phyloP scores from a whole-genome alignment of 2,113 vertebrate species.

The Dicaeum eximium region DNA sequence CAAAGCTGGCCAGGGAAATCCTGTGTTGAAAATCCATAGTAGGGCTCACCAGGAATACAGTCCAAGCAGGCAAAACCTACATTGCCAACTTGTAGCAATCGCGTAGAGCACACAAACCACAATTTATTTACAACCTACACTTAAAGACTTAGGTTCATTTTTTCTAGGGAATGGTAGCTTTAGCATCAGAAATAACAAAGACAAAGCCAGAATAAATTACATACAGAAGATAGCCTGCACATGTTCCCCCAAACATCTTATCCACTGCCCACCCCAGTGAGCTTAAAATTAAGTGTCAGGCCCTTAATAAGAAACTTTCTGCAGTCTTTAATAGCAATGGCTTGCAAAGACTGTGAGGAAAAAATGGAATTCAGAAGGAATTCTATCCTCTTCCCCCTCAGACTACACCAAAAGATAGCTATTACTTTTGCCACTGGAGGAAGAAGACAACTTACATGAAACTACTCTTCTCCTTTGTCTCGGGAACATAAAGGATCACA shows the following conservation, averaged over 20 bases:
- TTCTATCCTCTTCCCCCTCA: not conserved
- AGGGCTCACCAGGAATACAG: not conserved
- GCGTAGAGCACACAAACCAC: not conserved
- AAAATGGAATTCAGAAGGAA: not conserved
- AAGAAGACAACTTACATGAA: not conserved
- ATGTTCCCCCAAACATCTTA: not conserved
- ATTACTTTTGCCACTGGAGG: not conserved
- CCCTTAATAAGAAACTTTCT: not conserved
- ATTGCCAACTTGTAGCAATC: not conserved
- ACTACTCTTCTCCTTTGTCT: not conserved
- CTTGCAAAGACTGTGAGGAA: not conserved
- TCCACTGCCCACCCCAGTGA: rapidly evolving
- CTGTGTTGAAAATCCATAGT: not conserved
- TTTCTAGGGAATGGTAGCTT: not conserved
- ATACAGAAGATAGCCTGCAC: not conserved
- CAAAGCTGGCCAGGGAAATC: not conserved
- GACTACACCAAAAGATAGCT: not conserved
- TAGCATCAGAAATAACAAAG: not conserved
- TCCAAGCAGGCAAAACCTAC: not conserved
- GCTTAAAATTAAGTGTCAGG: not conserved
- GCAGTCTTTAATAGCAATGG: not conserved
- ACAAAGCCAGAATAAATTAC: not conserved
- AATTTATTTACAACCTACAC: not conserved
- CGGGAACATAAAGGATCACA: not conserved
- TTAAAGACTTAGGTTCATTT: not conserved